phyloP scores from a whole-genome alignment of 2,888 invertebrate species.

The Mechanitis messenoides region DNA sequence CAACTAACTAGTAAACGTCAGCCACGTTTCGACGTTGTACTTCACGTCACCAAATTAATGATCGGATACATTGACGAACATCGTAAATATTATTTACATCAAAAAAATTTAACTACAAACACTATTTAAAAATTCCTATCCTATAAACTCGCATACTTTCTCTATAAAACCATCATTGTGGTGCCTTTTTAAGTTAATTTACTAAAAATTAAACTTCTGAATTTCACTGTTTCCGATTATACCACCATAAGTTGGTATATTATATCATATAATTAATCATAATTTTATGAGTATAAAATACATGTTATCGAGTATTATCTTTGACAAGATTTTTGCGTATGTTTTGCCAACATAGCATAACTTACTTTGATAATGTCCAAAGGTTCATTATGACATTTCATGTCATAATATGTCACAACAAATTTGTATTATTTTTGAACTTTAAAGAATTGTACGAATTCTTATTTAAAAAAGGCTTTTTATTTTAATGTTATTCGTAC shows the following conservation, averaged over 20 bases:
- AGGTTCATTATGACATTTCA: neutral
- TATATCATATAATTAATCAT: too few species aligned
- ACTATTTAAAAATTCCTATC: too few species aligned
- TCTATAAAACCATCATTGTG: too few species aligned
- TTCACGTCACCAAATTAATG: conserved; percentile 59
- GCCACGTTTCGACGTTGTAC: conserved; percentile 66
- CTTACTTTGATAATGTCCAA: too few species aligned
- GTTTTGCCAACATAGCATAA: neutral
- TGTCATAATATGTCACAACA: neutral
- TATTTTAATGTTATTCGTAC: neutral
- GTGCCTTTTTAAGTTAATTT: too few species aligned
- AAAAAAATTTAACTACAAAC: neutral
- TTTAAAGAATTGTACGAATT: neutral
- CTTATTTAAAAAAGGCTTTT: neutral
- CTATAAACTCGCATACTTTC: too few species aligned
- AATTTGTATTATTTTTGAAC: neutral
- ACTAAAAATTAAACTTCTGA: too few species aligned
- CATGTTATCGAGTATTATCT: too few species aligned
- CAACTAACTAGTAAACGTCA: conserved; percentile 55
- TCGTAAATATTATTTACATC: neutral
- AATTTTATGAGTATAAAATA: too few species aligned
- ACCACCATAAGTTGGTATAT: too few species aligned
- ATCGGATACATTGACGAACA: conserved; percentile 39
- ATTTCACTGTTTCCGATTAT: too few species aligned
- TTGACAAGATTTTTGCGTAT: neutral